Base-by-base conservation (phyloP, 1,140 invertebrate genomes). In the Lethocerus indicus region DNA sequence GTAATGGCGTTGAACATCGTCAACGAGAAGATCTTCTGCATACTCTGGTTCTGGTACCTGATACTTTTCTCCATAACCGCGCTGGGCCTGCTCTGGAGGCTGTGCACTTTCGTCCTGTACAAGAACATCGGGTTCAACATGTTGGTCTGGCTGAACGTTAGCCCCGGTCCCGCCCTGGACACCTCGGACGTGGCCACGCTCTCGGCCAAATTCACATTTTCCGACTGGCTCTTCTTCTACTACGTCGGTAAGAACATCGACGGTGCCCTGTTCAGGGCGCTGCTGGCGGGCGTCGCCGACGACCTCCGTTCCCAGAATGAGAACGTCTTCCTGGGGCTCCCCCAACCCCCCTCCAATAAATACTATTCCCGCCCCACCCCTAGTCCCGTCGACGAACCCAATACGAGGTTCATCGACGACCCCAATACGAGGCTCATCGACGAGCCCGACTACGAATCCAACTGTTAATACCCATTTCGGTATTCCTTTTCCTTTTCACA, bases 181-280 rank as follows among this genome's bases (percentile, higher is more conserved):
- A 76, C 6, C 35, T 73, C 80, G 0, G 75, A 91, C 58, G 76
- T 92, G 14, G 78, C 85, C 58, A 68, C 68, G 1, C 83, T 94
- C 52, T 74, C 83, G 1, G 72, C 78, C 48, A 79, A 81, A 57
- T 83, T 83, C 62, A 79, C 87, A 60, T 86, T 92, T 55, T 87
- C 87, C 1, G 89, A 93, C 63, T 93, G 89, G 89, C 90, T 92
- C 62, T 73, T 93, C 47, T 72, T 93, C 1, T 89, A 92, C 64
- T 84, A 91, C 62, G 70, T 93, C 26, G 84, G 85, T 35, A 89
- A 91, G 70, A 92, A 92, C 64, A 87, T 92, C 63, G 42, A 44
- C n/a, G 14, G 23, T 2, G 21, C 14, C n/a, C n/a, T 28, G 24
- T 44, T 44, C 26, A 24, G 42, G 21, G 29, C 25, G 24, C 18